Conservation (phyloP, 2,888 invertebrate genomes). For the Drosophila neotestacea region DNA sequence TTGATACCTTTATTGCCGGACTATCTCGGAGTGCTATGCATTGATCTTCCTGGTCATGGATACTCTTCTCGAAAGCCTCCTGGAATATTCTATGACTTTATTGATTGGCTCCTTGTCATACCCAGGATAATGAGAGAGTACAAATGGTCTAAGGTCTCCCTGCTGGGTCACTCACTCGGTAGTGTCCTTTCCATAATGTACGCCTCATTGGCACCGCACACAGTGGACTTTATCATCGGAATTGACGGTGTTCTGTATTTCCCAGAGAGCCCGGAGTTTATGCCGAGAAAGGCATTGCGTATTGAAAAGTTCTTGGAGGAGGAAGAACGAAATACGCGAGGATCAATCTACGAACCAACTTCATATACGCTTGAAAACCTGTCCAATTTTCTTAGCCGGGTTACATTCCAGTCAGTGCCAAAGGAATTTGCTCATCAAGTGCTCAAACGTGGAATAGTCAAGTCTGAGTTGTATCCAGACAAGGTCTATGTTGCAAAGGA, state of each 20-base stretch:
- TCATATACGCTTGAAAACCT: constrained; percentile 2
- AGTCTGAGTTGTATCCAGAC: constrained; percentile 10
- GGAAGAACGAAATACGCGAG: background rate
- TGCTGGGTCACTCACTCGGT: constrained; percentile 89
- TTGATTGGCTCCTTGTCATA: constrained; percentile 85
- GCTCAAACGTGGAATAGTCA: background rate
- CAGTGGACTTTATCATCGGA: constrained; percentile 71
- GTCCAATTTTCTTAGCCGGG: background rate
- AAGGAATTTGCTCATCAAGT: background rate
- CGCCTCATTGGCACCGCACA: constrained; percentile 86
- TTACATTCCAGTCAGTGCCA: background rate
- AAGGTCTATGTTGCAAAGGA: background rate
- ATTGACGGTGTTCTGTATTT: constrained; percentile 57
- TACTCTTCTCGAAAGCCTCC: constrained; percentile 88
- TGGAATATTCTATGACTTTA: constrained; percentile 85
- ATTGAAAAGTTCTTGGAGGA: constrained; percentile 3
- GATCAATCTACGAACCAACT: background rate
- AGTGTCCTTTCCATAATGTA: constrained; percentile 87
- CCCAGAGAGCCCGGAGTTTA: background rate
- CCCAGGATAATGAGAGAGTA: constrained; percentile 87
- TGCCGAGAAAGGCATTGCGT: background rate
- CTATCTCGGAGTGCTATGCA: constrained; percentile 86
- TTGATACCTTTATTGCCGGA: constrained; percentile 87
- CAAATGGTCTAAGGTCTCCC: constrained; percentile 88
- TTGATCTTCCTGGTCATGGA: constrained; percentile 90